A percentile compares a stretch with the other conserved stretches of the same genome.
These are phyloP conservation scores for Gibbula magus DNA, from an alignment of 2,888 invertebrate genomes.

Conservation along the genomic window DNA sequence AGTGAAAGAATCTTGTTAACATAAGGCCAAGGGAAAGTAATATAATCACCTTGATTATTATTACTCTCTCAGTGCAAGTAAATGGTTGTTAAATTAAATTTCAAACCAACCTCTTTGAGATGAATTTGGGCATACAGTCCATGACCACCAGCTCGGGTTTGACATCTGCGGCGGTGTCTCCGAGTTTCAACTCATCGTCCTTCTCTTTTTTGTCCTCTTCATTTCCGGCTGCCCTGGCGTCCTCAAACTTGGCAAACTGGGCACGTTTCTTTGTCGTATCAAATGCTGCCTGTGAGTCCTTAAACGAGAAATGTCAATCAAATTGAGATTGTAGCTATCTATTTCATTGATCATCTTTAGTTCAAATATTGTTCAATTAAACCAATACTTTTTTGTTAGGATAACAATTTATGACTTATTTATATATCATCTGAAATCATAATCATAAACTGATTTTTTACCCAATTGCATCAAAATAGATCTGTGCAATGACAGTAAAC, in stretches of 20 bases:
- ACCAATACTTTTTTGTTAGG: too few species aligned
- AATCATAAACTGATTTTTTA: not conserved
- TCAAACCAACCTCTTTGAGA: constrained; percentile 44
- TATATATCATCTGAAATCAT: not conserved
- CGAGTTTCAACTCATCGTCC: constrained; percentile 45
- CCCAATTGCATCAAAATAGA: not conserved
- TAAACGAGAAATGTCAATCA: not conserved
- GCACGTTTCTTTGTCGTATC: constrained; percentile 47
- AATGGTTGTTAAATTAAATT: too few species aligned
- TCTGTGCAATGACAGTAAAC: not conserved
- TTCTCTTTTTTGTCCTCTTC: constrained; percentile 27
- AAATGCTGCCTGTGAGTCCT: constrained; percentile 54
- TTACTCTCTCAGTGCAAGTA: too few species aligned
- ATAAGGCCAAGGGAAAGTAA: too few species aligned
- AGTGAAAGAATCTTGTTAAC: too few species aligned
- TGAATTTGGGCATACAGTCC: constrained; percentile 56
- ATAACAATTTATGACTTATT: not conserved
- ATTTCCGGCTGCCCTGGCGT: constrained; percentile 36
- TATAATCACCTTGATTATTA: too few species aligned
- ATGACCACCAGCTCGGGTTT: constrained; percentile 47
- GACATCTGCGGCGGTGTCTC: constrained; percentile 56
- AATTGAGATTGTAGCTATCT: not conserved
- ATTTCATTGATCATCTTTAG: too few species aligned
- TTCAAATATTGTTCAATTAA: too few species aligned
- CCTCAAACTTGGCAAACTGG: constrained; percentile 54